Evolutionary conservation across 2,888 invertebrate species (phyloP).

Genomic region (Spatulosminthurus flaviceps): DNA sequence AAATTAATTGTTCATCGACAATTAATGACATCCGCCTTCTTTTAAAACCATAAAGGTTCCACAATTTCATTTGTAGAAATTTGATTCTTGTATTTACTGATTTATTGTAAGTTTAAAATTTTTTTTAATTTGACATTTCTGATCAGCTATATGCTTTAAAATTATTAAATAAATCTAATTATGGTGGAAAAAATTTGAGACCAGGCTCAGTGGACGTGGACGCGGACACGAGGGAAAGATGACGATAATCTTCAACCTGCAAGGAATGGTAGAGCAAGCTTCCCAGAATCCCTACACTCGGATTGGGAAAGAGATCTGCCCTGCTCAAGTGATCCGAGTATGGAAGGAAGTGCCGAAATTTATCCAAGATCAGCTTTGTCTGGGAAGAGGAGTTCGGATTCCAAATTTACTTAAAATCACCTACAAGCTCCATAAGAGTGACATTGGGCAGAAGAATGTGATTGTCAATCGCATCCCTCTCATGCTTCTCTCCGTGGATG

Average conservation of each 20-base stretch:
- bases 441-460: constrained; percentile 49
- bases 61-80: too few relatives aligned
- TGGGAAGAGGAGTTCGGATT: constrained; percentile 57
- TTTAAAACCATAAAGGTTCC: too few relatives aligned
- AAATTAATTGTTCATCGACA: too few relatives aligned
- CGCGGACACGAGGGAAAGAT: too few relatives aligned
- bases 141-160: too few relatives aligned
- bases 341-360: constrained; percentile 56
- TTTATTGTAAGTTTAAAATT: too few relatives aligned
- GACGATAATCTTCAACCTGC: constrained; percentile 56
- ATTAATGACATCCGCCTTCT: too few relatives aligned
- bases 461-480: constrained; percentile 59
- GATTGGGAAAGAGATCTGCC: constrained; percentile 56
- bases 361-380: constrained; percentile 54
- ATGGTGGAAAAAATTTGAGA: too few relatives aligned
- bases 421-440: constrained; percentile 54
- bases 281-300: constrained; percentile 53
- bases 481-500: constrained; percentile 52
- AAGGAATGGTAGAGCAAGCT: constrained; percentile 57
- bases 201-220: too few relatives aligned
- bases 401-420: constrained; percentile 53
- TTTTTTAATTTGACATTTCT: too few relatives aligned
- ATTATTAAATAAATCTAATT: too few relatives aligned
- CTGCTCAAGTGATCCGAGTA: constrained; percentile 57
- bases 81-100: too few relatives aligned